Evolutionary conservation across 2,797 vertebrate species (phyloP).

Genomic region (Protosalanx chinensis): DNA sequence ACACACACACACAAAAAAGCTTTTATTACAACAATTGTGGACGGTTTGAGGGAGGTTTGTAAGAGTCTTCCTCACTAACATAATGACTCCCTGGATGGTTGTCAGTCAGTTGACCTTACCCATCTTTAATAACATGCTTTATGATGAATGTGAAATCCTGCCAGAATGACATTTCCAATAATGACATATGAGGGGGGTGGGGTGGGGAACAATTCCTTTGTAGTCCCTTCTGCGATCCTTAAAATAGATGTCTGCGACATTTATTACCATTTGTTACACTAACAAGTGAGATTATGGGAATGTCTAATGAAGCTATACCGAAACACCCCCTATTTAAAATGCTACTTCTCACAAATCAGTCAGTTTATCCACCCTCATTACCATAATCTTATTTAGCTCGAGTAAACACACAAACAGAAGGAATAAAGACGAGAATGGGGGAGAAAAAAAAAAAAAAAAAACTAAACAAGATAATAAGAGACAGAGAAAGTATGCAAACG

Average conservation of each 20-base stretch:
- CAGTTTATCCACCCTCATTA: conserved; percentile 85
- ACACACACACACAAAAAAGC: too few species aligned
- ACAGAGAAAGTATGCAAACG: conserved; percentile 76
- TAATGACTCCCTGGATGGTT: conserved; percentile 48
- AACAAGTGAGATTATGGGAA: conserved; percentile 89
- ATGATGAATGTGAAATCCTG: conserved; percentile 35
- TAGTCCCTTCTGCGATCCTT: conserved; percentile 74
- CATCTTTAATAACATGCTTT: conserved; percentile 10
- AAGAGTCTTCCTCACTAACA: not conserved
- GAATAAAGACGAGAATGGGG: conserved; percentile 60
- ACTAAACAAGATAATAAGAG: conserved; percentile 33
- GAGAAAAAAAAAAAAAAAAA: conserved; percentile 14
- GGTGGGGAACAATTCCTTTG: conserved; percentile 72
- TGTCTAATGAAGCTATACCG: conserved; percentile 88
- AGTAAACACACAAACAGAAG: conserved; percentile 88
- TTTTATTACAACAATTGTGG: too few species aligned
- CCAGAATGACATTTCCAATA: conserved; percentile 80
- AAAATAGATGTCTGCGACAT: conserved; percentile 79
- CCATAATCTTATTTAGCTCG: conserved; percentile 89
- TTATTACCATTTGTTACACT: conserved; percentile 86
- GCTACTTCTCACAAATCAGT: conserved; percentile 81
- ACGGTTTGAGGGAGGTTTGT: too few species aligned
- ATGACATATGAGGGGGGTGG: conserved; percentile 27
- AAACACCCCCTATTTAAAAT: conserved; percentile 82
- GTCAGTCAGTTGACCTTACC: conserved; percentile 34